Base-by-base conservation (phyloP, 2,113 vertebrate species). In the Leucoraja erinaceus region DNA sequence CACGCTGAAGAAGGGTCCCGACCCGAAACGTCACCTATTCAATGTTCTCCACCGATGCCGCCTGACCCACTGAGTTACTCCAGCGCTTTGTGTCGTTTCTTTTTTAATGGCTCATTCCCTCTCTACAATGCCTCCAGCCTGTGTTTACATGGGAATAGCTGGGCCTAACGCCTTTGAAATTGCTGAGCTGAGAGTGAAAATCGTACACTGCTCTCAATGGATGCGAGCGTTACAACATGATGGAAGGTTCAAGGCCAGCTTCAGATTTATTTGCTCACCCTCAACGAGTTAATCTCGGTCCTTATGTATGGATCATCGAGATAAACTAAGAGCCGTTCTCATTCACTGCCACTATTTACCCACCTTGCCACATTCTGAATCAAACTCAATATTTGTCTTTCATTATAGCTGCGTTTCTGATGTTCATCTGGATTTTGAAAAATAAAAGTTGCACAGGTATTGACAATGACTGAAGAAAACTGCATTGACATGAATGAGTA, bases 301-400 rank as follows among this genome's bases (percentile, higher is more conserved):
- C 25, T 86, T 86, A 12, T 5, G 56, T 28, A n/a, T 14, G 0
- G 56, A 86, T 25, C 25, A 61, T 11, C 31, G 28, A 7, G 59
- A 88, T 31, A 88, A 88, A 88, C 28, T 77, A 31, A 77, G 75
- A 77, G 75, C 59, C 6, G 59, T n/a, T 63, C 14, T 63, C 16
- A 88, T 84, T 59, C 54, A 10, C 54, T 61, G 54, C 22, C 56
- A 84, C 81, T 10, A 84, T 88, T 88, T 63, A 28, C 56, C 59
- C 12, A 31, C 31, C 31, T 88, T 88, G n/a, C 38, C 33, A 72
- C 90, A 91, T 72, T 91, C 59, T 10, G 88, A 91, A 72, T 72
- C 68, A 70, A 91, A 72, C 66, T 70, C 70, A 91, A 91, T 47
- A 91, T 38, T 47, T 72, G 9, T 91, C 83, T 91, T 91, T 91